Conservation (phyloP, 2,113 vertebrate genomes). For the Osmerus eperlanus region DNA sequence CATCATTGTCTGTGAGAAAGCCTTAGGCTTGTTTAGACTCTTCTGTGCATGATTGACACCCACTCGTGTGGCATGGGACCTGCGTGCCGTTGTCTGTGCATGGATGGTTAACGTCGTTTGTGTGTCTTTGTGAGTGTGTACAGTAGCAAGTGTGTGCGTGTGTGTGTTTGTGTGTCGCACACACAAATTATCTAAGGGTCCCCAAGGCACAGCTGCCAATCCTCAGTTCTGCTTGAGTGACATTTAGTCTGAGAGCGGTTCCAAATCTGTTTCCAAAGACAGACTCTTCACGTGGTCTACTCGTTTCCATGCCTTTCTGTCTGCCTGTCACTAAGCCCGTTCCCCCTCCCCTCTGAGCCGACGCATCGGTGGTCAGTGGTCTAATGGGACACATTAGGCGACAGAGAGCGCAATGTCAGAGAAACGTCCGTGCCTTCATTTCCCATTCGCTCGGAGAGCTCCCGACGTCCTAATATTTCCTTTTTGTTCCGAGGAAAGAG, state of each 20-base stretch:
- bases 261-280: background rate
- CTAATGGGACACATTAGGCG: conserved; percentile 39
- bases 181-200: background rate
- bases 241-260: no score
- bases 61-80: conserved; percentile 4
- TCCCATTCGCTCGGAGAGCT: background rate
- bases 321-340: conserved; percentile 8
- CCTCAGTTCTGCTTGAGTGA: background rate
- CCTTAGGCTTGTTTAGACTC: conserved; percentile 11
- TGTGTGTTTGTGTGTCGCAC: background rate
- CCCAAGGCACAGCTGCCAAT: background rate
- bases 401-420: conserved; percentile 43
- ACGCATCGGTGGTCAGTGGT: conserved; percentile 26
- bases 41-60: background rate
- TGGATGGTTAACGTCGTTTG: background rate
- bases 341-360: background rate
- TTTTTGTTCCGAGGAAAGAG: background rate
- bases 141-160: background rate
- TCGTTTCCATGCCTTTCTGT: background rate
- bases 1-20: conserved; percentile 34
- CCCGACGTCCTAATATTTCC: conserved; percentile 44
- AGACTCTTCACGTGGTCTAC: background rate
- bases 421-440: conserved; percentile 16
- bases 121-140: background rate
- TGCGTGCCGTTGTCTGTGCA: conserved; percentile 21